These are phyloP conservation scores for Temnothorax ravouxi DNA, from an alignment of 2,888 invertebrate genomes.

Conservation along the genomic window DNA sequence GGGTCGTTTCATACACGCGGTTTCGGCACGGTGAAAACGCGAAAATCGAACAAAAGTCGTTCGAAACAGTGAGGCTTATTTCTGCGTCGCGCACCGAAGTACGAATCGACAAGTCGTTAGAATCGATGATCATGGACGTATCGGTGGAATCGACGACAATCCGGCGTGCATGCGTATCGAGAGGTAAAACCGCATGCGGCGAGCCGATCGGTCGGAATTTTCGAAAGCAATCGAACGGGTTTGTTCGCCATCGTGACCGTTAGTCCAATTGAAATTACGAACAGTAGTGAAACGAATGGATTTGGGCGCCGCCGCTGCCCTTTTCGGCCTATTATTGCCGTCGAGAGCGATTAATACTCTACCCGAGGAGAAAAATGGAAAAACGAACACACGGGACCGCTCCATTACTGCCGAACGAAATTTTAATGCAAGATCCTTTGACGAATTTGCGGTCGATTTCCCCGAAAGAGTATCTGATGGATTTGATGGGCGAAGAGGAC, in stretches of 20 bases:
- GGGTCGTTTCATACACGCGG: slow-evolving; percentile 36
- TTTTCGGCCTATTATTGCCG: slow-evolving; percentile 38
- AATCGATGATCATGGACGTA: slow-evolving; percentile 29
- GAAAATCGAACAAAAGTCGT: slow-evolving; percentile 51
- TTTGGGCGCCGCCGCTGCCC: slow-evolving; percentile 14
- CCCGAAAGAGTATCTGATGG: slow-evolving; percentile 35
- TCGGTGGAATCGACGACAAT: slow-evolving; percentile 18
- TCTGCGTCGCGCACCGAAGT: slow-evolving; percentile 20
- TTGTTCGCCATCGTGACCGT: slow-evolving; percentile 34
- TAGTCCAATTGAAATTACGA: slow-evolving; percentile 41
- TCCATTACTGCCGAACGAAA: slow-evolving; percentile 41
- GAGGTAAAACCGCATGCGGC: slow-evolving; percentile 23
- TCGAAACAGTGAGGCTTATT: slow-evolving; percentile 41
- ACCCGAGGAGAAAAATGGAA: slow-evolving; percentile 8
- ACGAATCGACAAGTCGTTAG: slow-evolving; percentile 18
- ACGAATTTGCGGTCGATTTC: slow-evolving; percentile 56
- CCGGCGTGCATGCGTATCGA: not conserved
- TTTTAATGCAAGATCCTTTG: slow-evolving; percentile 50
- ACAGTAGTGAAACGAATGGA: slow-evolving; percentile 26
- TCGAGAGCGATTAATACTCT: slow-evolving; percentile 35
- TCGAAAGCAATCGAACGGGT: slow-evolving; percentile 41
- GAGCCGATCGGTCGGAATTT: slow-evolving; percentile 34
- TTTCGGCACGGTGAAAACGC: slow-evolving; percentile 1
- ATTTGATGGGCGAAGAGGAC: slow-evolving; percentile 20
- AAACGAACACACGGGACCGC: slow-evolving; percentile 29